Conservation (phyloP, 2,797 vertebrate species). For the Myripristis jacobus region DNA sequence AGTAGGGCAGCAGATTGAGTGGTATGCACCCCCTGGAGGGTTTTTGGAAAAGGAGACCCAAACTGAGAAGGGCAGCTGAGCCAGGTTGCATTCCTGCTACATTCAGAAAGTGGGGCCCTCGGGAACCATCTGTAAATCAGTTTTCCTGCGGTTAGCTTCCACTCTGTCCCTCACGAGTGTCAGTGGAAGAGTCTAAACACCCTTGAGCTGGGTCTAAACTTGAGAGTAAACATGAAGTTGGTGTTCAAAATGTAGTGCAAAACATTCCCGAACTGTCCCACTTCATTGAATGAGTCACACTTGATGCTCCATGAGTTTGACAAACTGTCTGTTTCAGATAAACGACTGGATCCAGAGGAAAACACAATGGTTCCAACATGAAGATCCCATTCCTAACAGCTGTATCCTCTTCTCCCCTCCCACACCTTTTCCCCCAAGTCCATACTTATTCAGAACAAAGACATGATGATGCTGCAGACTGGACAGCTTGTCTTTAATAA, state of each 20-base stretch:
- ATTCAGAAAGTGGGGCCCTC: slow-evolving; percentile 35
- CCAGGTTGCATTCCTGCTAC: slow-evolving; percentile 52
- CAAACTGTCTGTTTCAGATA: slow-evolving; percentile 29
- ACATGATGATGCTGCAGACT: slow-evolving; percentile 45
- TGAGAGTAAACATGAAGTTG: slow-evolving; percentile 27
- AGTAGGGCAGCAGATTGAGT: slow-evolving; percentile 22
- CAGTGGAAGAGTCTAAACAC: slow-evolving; percentile 14
- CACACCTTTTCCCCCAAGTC: background rate
- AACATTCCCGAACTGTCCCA: slow-evolving; percentile 19
- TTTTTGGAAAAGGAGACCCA: slow-evolving; percentile 70
- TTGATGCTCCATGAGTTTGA: slow-evolving; percentile 7
- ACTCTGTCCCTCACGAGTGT: background rate
- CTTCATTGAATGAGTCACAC: slow-evolving; percentile 30
- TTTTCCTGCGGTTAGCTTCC: slow-evolving; percentile 36
- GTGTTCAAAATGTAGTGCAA: slow-evolving; percentile 5
- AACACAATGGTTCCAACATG: background rate
- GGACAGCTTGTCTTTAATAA: slow-evolving; percentile 79
- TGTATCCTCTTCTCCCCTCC: background rate
- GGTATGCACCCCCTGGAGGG: slow-evolving; percentile 60
- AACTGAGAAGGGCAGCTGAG: slow-evolving; percentile 69
- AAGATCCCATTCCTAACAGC: slow-evolving; percentile 21
- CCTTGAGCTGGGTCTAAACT: background rate
- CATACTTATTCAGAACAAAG: slow-evolving; percentile 18
- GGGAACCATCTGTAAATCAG: slow-evolving; percentile 37
- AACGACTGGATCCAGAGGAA: slow-evolving; percentile 2